These are phyloP conservation scores for Ciconia stormi DNA, from an alignment of 2,113 vertebrate genomes.

Conservation along the genomic window DNA sequence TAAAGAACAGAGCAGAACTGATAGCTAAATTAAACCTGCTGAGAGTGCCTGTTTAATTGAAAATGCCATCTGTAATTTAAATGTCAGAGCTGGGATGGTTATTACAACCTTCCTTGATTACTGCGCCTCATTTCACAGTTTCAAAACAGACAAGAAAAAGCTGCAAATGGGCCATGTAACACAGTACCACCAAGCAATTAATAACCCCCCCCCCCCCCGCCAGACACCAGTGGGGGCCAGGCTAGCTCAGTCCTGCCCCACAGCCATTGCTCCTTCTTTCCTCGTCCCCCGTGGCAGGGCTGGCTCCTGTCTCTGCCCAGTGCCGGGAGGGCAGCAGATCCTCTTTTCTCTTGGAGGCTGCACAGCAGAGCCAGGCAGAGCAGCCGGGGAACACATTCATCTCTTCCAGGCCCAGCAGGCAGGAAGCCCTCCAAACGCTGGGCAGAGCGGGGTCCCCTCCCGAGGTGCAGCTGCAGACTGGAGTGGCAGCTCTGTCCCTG, in stretches of 20 bases:
- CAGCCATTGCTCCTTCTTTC: background rate
- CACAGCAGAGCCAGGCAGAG: background rate
- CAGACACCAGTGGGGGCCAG: background rate
- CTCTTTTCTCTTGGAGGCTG: background rate
- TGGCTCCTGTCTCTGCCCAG: background rate
- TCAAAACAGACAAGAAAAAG: constrained; percentile 70
- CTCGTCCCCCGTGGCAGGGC: background rate
- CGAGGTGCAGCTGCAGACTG: background rate
- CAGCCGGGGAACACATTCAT: background rate
- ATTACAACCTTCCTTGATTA: constrained; percentile 67
- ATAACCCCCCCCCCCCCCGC: background rate
- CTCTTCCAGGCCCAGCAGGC: background rate
- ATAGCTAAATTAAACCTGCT: constrained; percentile 77
- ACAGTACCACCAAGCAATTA: background rate
- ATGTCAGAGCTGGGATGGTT: constrained; percentile 73
- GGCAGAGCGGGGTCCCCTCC: background rate
- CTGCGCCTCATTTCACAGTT: constrained; percentile 72
- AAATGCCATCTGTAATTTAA: constrained; percentile 82
- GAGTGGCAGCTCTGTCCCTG: background rate
- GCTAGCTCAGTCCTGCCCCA: background rate
- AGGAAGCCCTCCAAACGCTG: background rate
- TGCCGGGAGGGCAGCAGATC: background rate
- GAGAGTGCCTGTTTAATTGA: constrained; percentile 77
- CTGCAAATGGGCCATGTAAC: constrained; percentile 62
- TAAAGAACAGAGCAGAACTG: constrained; percentile 78